Conservation (phyloP, 2,888 invertebrate species). For the Polymixis lichenea region DNA sequence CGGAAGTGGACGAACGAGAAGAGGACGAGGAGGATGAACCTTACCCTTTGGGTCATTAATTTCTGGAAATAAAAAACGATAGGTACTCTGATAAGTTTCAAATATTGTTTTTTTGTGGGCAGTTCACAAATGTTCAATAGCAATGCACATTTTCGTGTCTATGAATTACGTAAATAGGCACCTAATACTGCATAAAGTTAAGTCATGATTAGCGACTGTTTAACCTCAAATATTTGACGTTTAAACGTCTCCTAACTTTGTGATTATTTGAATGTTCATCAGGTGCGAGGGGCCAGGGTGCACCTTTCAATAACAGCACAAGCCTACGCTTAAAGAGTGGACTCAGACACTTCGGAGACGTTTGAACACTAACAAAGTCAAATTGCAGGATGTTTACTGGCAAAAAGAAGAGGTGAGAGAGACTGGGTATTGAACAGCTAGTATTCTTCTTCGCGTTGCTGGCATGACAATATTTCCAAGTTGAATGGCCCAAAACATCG, state of each 20-base stretch:
- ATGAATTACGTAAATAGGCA: not conserved
- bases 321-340: slow-evolving; percentile 93
- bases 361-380: slow-evolving; percentile 93
- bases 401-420: slow-evolving; percentile 92
- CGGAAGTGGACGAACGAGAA: slow-evolving; percentile 78
- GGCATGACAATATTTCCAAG: not conserved
- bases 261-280: slow-evolving; percentile 51
- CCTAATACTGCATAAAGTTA: no score
- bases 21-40: slow-evolving; percentile 60
- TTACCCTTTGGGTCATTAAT: slow-evolving; percentile 75
- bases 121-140: not conserved
- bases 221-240: no score
- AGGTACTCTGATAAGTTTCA: not conserved
- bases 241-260: no score
- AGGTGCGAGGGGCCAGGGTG: slow-evolving; percentile 92
- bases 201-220: no score
- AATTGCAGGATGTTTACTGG: slow-evolving; percentile 95
- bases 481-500: no score
- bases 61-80: not conserved
- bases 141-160: not conserved
- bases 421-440: not conserved
- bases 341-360: slow-evolving; percentile 94
- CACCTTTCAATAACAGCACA: slow-evolving; percentile 93
- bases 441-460: not conserved
- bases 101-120: slow-evolving; percentile 3